phyloP scores from a whole-genome alignment of 1,140 invertebrate genomes.

The Lordiphosa stackelbergi region DNA sequence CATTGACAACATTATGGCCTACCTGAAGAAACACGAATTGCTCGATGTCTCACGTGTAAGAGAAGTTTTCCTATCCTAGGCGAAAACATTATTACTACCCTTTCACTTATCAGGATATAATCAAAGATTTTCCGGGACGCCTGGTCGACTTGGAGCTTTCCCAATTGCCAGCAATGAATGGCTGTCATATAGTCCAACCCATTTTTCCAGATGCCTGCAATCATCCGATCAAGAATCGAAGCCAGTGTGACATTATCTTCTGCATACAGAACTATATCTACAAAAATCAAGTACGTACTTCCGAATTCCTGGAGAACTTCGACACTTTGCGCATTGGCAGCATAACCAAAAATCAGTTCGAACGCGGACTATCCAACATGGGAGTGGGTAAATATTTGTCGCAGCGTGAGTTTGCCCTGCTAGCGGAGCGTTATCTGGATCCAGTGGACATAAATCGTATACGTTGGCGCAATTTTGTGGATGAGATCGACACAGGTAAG shows the following conservation, averaged over 20 bases:
- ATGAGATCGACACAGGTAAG: constrained; percentile 83
- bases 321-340: constrained; percentile 81
- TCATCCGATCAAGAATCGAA: constrained; percentile 49
- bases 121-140: constrained; percentile 80
- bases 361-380: constrained; percentile 81
- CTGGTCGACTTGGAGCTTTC: constrained; percentile 82
- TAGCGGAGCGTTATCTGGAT: constrained; percentile 82
- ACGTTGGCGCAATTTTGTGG: constrained; percentile 84
- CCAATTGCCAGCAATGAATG: constrained; percentile 81
- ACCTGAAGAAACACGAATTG: constrained; percentile 49
- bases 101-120: constrained; percentile 76
- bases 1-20: constrained; percentile 79
- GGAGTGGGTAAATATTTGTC: constrained; percentile 80
- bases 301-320: constrained; percentile 81
- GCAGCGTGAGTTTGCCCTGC: constrained; percentile 79
- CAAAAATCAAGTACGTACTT: constrained; percentile 80
- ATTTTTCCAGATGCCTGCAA: constrained; percentile 67
- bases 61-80: not conserved
- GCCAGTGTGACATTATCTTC: constrained; percentile 60
- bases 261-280: constrained; percentile 78
- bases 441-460: constrained; percentile 81
- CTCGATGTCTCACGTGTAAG: constrained; percentile 58
- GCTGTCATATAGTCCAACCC: constrained; percentile 45
- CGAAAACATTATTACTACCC: too few species aligned
- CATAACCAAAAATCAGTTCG: constrained; percentile 82